These are phyloP conservation scores for Eretmocerus hayati DNA, from an alignment of 2,888 invertebrate species.

Conservation along the genomic window DNA sequence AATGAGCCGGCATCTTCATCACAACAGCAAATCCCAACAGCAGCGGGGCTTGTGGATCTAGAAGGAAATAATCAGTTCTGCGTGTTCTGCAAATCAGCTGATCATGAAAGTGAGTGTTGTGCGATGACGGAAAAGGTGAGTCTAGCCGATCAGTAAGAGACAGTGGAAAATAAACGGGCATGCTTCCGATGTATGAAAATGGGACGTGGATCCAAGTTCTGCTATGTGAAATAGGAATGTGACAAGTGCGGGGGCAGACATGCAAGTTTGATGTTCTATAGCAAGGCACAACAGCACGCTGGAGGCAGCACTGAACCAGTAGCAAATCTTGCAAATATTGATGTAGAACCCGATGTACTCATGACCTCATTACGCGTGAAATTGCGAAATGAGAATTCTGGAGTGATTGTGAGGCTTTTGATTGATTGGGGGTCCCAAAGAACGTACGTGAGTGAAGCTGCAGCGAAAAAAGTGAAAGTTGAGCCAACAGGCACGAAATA, in stretches of 20 bases:
- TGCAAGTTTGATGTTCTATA: background rate
- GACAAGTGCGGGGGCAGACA: background rate
- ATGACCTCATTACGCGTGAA: constrained; percentile 7
- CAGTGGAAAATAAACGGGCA: background rate
- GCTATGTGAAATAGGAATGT: background rate
- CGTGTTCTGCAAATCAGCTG: background rate
- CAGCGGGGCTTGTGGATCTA: background rate
- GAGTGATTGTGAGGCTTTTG: constrained; percentile 13
- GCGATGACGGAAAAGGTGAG: background rate
- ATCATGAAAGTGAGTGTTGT: background rate
- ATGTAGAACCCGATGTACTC: background rate
- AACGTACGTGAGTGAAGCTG: constrained; percentile 20
- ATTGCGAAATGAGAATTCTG: constrained; percentile 2
- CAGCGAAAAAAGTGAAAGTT: constrained; percentile 2
- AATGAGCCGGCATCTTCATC: background rate
- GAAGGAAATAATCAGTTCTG: background rate
- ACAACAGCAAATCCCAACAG: background rate
- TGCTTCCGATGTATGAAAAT: background rate
- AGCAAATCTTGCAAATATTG: background rate
- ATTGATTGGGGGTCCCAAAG: constrained; percentile 25
- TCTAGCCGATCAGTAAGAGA: background rate
- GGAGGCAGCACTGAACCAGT: background rate
- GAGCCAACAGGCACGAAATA: background rate
- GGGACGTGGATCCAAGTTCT: background rate
- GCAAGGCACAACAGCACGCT: background rate